Base-by-base conservation (phyloP, 1,140 invertebrate species). In the Pseudomyrmex pallidus region DNA sequence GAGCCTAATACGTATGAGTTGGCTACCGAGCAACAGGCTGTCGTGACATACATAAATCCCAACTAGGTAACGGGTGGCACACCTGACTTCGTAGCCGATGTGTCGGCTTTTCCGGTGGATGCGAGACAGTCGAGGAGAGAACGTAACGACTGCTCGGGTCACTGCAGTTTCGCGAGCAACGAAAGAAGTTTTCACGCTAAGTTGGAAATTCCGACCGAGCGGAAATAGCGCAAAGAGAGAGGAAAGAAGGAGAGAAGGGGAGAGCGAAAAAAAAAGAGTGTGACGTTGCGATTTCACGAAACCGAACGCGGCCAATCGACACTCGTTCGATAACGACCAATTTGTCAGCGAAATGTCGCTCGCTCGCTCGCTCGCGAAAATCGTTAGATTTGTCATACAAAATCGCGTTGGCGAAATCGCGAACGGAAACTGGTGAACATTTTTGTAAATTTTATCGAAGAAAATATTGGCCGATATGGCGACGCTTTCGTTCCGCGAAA, bases 11-110 rank as follows among this genome's bases (percentile, higher is more conserved):
- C 87, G 66, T 89, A 84, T 77, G 85, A 88, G 88, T 89, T 89
- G 82, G 64, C 76, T 80, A 57, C 50, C 77, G 90, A 89, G 93
- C 93, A 94, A 94, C 93, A 94, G 93, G 93, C 93, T 93, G 91
- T 87, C 89, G 91, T 90, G 90, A 92, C 91, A 90, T 88, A 91
- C 91, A 92, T 92, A 91, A 92, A 93, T 92, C 85, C 89, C 89
- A 87, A 61, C 89, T 90, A 91, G 91, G 87, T 90, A 87, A 68
- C 87, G 78, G 72, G 83, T 85, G 84, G 85, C 73, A 90, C 88
- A 89, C 85, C 88, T 87, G 80, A 89, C 84, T 91, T 90, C 68
- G 84, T 68, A 66, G 61, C 68, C 82, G 78, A 84, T 85, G 86
- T 63, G 62, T 84, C 66, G 80, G 85, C 77, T 89, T 83, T 86